These are phyloP conservation scores for Telmatherina bonti DNA, from an alignment of 2,797 vertebrate species.

Conservation along the genomic window DNA sequence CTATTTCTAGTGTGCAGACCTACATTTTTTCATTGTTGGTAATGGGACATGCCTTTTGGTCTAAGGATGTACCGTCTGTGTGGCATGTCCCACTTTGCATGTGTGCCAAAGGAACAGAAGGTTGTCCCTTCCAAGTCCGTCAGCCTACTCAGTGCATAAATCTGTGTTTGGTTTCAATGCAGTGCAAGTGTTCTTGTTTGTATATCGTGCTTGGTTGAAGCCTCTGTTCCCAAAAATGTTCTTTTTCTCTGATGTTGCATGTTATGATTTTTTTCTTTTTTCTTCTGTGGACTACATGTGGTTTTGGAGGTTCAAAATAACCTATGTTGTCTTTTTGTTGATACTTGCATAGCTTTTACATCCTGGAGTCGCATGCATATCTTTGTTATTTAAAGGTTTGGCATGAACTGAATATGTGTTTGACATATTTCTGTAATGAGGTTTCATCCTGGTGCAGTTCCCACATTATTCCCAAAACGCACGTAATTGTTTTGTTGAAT, in stretches of 20 bases:
- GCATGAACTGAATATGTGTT: not conserved
- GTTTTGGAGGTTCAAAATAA: constrained; percentile 63
- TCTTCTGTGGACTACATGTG: constrained; percentile 35
- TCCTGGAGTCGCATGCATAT: not conserved
- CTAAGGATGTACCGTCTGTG: constrained; percentile 58
- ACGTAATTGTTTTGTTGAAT: not conserved
- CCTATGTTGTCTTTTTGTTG: constrained; percentile 25
- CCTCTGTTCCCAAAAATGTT: constrained; percentile 71
- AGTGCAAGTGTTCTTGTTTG: constrained; percentile 65
- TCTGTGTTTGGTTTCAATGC: constrained; percentile 58
- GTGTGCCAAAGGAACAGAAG: constrained; percentile 64
- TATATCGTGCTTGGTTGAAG: constrained; percentile 61
- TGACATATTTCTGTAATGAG: not conserved
- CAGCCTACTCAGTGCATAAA: constrained; percentile 60
- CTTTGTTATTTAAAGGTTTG: constrained; percentile 2
- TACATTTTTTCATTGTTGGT: constrained; percentile 54
- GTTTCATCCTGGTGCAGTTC: not conserved
- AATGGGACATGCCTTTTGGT: constrained; percentile 49
- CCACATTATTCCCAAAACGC: not conserved
- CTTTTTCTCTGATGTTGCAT: constrained; percentile 61
- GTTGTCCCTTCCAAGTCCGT: constrained; percentile 52
- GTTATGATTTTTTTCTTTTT: constrained; percentile 48
- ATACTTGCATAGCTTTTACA: constrained; percentile 19
- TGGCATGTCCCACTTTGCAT: constrained; percentile 41
- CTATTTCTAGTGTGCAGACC: too few species aligned